Evolutionary conservation across 2,797 vertebrate species (phyloP).

Genomic region (Hydrocynus forskahlii): DNA sequence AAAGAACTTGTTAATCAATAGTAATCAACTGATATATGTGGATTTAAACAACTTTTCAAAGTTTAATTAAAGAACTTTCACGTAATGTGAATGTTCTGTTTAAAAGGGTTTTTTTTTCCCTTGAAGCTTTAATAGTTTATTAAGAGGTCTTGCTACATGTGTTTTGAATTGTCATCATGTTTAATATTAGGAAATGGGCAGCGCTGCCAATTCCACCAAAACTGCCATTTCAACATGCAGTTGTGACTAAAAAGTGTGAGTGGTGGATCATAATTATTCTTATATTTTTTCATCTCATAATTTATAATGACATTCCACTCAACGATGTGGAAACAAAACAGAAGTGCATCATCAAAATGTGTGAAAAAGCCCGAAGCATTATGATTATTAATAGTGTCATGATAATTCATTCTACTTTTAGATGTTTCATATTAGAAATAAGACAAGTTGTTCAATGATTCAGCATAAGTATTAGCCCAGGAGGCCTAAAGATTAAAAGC

Average conservation of each 20-base stretch:
- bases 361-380: constrained; percentile 11
- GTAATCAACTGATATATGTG: too few relatives aligned
- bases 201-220: not conserved
- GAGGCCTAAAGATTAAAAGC: not conserved
- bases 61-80: not conserved
- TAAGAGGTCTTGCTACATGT: too few relatives aligned
- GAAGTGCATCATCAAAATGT: constrained; percentile 6
- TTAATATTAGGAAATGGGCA: constrained; percentile 7
- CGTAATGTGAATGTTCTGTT: not conserved
- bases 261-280: constrained; percentile 10
- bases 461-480: not conserved
- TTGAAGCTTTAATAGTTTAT: too few relatives aligned
- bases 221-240: not conserved
- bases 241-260: constrained; percentile 17
- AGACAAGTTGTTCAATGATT: not conserved
- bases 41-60: not conserved
- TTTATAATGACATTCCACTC: constrained; percentile 2
- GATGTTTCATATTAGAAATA: constrained; percentile 26
- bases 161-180: constrained; percentile 10
- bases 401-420: not conserved
- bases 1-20: not conserved
- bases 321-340: not conserved
- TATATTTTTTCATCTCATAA: constrained; percentile 15
- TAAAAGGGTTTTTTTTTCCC: not conserved
- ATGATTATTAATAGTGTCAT: not conserved